Evolutionary conservation across 1,140 invertebrate genomes (phyloP).

Genomic region (Stegodyphus mimosarum): DNA sequence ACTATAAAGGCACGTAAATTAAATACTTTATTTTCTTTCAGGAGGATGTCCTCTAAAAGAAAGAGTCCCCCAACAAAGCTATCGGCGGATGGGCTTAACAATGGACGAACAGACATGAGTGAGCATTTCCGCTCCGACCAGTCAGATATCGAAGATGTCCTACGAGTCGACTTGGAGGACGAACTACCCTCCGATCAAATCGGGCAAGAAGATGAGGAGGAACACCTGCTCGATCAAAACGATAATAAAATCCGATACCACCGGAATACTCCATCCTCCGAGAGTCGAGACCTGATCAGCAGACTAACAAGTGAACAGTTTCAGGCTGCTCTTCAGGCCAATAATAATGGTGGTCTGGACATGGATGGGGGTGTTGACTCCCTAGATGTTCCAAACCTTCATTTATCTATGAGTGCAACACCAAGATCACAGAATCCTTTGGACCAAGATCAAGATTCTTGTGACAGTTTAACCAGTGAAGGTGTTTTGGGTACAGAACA

Average conservation of each 20-base stretch:
- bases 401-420: not conserved
- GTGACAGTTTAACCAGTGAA: constrained; percentile 52
- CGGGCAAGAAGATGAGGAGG: constrained; percentile 12
- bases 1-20: no score
- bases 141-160: constrained; percentile 15
- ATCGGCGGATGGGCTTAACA: constrained; percentile 65
- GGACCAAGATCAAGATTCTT: constrained; percentile 44
- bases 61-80: constrained; percentile 91
- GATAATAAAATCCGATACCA: constrained; percentile 27
- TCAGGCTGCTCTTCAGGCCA: constrained; percentile 7
- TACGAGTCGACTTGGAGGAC: constrained; percentile 19
- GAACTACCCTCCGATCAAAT: constrained; percentile 4
- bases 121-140: constrained; percentile 24
- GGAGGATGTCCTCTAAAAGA: constrained; percentile 94
- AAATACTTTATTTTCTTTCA: constrained; percentile 65
- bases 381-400: constrained; percentile 12
- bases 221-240: constrained; percentile 32
- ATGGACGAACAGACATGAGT: not conserved
- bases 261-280: not conserved
- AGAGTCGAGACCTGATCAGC: constrained; percentile 12
- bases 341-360: not conserved
- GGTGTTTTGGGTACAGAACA: constrained; percentile 18
- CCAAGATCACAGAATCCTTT: constrained; percentile 16
- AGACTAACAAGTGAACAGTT: constrained; percentile 21
- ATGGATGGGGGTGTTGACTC: not conserved